A percentile compares a stretch with the other conserved stretches of the same genome.
Conservation (phyloP, 2,888 invertebrate genomes). For the Oscheius sp. region DNA sequence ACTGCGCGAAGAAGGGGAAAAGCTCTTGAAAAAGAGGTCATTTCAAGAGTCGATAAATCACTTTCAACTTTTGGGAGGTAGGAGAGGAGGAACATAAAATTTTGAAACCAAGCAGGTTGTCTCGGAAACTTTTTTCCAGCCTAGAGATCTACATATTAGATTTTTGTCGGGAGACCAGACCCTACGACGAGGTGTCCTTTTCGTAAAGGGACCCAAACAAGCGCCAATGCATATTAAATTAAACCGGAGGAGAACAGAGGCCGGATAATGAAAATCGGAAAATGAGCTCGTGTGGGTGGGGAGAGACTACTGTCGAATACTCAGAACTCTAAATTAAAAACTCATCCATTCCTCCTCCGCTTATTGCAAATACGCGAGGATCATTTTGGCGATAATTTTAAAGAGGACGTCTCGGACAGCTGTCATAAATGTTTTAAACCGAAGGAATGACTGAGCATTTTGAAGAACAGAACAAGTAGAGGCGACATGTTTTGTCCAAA, state of each 20-base stretch:
- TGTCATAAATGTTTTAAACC: slow-evolving; percentile 9
- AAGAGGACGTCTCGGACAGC: neutral
- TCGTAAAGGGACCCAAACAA: neutral
- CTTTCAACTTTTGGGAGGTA: neutral
- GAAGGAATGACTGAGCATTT: neutral
- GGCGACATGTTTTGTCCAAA: too few relatives aligned
- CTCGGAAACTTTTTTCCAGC: neutral
- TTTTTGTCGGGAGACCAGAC: neutral
- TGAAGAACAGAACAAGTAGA: neutral
- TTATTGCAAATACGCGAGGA: too few relatives aligned
- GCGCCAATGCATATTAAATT: slow-evolving; percentile 24
- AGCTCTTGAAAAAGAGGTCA: neutral
- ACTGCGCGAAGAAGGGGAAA: slow-evolving; percentile 5
- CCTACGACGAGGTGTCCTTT: neutral
- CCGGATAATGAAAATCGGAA: slow-evolving; percentile 7
- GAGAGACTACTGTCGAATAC: too few relatives aligned
- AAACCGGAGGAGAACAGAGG: neutral
- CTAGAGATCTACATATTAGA: too few relatives aligned
- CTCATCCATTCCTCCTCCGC: too few relatives aligned
- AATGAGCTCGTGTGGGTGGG: too few relatives aligned
- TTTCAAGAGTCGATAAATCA: neutral
- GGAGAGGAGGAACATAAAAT: neutral
- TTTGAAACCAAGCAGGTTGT: neutral
- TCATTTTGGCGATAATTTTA: too few relatives aligned
- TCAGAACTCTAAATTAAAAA: too few relatives aligned